These are phyloP conservation scores for Salvator merianae DNA, from an alignment of 2,113 vertebrate genomes.

Conservation along the genomic window DNA sequence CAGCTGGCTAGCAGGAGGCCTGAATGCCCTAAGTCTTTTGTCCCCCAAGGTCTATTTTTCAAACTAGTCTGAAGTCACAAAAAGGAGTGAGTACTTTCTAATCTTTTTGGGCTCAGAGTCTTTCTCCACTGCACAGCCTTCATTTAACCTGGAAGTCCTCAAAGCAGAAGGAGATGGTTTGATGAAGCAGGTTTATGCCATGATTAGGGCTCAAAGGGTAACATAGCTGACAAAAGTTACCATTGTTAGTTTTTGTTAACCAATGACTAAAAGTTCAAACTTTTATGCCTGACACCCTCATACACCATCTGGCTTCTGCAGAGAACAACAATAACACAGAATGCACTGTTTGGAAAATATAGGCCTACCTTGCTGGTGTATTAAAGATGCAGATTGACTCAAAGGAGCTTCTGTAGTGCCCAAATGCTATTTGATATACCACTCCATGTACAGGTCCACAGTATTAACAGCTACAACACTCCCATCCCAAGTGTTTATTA, in stretches of 20 bases:
- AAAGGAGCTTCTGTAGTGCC: not conserved
- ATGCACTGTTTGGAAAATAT: not conserved
- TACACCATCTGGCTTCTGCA: not conserved
- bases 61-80: conserved; percentile 1
- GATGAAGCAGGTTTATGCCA: not conserved
- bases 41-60: conserved; percentile 13
- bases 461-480: not conserved
- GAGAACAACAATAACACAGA: not conserved
- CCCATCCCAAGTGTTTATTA: conserved; percentile 6
- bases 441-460: not conserved
- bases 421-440: not conserved
- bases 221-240: not conserved
- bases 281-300: not conserved
- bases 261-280: not conserved
- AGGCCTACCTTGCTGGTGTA: not conserved
- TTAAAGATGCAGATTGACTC: not conserved
- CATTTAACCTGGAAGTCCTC: not conserved
- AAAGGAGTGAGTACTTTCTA: not conserved
- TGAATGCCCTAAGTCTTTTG: conserved; percentile 3
- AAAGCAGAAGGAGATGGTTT: not conserved
- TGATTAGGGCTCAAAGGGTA: not conserved
- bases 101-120: not conserved
- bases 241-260: not conserved
- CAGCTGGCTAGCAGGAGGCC: conserved; percentile 3
- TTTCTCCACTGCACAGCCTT: not conserved